Evolutionary conservation across 2,113 vertebrate genomes (phyloP).

Genomic region (Phrynocephalus versicolor): DNA sequence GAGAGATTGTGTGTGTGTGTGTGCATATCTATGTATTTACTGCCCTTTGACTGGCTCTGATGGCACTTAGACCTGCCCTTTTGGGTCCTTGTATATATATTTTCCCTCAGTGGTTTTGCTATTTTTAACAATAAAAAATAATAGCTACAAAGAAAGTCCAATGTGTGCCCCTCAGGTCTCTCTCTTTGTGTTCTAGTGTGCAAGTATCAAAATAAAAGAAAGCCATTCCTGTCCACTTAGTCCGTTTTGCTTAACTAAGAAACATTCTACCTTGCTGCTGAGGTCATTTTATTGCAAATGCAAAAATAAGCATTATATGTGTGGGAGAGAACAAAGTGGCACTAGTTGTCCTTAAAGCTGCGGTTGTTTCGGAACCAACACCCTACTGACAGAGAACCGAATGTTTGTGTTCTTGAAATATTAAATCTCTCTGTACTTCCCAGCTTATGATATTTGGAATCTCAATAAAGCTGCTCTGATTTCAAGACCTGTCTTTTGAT

Average conservation of each 20-base stretch:
- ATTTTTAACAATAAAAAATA: slow-evolving; percentile 7
- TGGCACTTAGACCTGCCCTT: slow-evolving; percentile 21
- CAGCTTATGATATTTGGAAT: not conserved
- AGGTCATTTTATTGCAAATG: too few species aligned
- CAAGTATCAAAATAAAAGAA: not conserved
- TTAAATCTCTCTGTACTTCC: too few species aligned
- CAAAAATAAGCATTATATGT: not conserved
- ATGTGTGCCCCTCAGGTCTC: not conserved
- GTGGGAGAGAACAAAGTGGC: not conserved
- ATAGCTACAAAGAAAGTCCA: slow-evolving; percentile 10
- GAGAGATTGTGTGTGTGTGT: too few species aligned
- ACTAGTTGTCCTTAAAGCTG: not conserved
- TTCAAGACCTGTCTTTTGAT: too few species aligned
- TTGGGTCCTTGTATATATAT: slow-evolving; percentile 1
- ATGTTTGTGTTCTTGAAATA: too few species aligned
- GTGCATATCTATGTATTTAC: not conserved
- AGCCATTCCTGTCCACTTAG: not conserved
- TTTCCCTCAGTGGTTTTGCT: not conserved
- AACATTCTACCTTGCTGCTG: too few species aligned
- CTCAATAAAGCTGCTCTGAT: not conserved
- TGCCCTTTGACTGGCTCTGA: not conserved
- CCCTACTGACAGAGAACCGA: too few species aligned
- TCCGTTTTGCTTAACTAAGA: too few species aligned
- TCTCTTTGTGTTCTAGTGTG: not conserved
- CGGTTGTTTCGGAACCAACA: not conserved